Evolutionary conservation across 2,113 vertebrate genomes (phyloP).

Genomic region (Aleadryas rufinucha): DNA sequence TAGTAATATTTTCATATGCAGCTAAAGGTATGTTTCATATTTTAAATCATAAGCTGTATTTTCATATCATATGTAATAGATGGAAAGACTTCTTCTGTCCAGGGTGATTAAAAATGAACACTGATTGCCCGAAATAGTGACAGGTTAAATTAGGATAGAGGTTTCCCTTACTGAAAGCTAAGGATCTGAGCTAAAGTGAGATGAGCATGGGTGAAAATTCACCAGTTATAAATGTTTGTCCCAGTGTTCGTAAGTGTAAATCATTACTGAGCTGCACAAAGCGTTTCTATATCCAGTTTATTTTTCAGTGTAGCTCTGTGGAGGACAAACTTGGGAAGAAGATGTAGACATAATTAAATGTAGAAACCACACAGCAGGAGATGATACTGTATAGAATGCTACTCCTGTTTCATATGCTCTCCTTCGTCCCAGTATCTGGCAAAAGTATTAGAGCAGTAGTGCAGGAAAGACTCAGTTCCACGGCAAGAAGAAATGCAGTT

Average conservation of each 20-base stretch:
- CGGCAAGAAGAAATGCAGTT: neutral
- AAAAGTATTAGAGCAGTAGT: neutral
- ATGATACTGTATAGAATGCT: neutral
- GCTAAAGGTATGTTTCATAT: neutral
- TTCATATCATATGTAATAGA: neutral
- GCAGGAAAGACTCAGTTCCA: neutral
- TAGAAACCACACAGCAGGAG: neutral
- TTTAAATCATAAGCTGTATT: neutral
- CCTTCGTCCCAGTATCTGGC: neutral
- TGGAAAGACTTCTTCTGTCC: neutral
- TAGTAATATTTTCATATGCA: neutral
- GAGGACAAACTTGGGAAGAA: neutral
- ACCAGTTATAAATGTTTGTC: neutral
- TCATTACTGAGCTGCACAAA: neutral
- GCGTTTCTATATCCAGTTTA: neutral
- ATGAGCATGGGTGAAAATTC: neutral
- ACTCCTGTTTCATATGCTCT: neutral
- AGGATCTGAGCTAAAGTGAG: neutral
- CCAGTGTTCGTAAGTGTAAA: neutral
- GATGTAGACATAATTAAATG: neutral
- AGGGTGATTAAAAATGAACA: neutral
- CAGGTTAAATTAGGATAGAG: neutral
- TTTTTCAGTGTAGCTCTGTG: neutral
- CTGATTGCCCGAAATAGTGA: neutral
- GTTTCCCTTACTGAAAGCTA: neutral